Evolutionary conservation across 2,888 invertebrate species (phyloP).

Genomic region (Cheilosia urbana): DNA sequence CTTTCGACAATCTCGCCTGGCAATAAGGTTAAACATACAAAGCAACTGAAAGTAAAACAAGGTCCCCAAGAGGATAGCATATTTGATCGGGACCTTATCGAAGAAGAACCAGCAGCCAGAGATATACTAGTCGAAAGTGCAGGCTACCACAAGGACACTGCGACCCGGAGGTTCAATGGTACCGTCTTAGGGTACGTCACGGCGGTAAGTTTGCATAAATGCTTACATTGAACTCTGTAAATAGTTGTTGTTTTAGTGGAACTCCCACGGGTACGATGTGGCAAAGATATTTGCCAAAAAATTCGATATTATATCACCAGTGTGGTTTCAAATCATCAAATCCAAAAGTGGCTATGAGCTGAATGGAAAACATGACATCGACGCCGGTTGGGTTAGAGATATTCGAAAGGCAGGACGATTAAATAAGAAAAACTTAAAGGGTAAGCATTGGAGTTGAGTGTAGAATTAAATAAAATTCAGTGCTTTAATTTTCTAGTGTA

Average conservation of each 20-base stretch:
- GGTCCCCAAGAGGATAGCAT: constrained; percentile 88
- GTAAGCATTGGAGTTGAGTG: constrained; percentile 77
- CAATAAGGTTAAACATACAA: constrained; percentile 78
- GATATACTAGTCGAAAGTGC: constrained; percentile 91
- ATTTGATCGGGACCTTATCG: constrained; percentile 88
- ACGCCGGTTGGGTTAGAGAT: constrained; percentile 91
- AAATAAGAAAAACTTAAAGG: constrained; percentile 76
- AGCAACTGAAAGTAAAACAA: constrained; percentile 79
- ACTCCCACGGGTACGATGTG: constrained; percentile 95
- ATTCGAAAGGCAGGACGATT: constrained; percentile 85
- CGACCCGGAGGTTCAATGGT: constrained; percentile 87
- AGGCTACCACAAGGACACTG: constrained; percentile 89
- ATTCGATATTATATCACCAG: constrained; percentile 95
- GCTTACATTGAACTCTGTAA: neutral
- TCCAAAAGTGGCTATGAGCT: constrained; percentile 88
- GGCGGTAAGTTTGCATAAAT: constrained; percentile 87
- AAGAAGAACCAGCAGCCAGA: constrained; percentile 86
- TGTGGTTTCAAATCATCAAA: constrained; percentile 94
- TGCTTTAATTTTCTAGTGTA: constrained; percentile 87
- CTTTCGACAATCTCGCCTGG: constrained; percentile 80
- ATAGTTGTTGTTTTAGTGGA: constrained; percentile 89
- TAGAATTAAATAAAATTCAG: constrained; percentile 30
- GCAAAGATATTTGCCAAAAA: constrained; percentile 95
- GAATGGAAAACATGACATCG: constrained; percentile 92
- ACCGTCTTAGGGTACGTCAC: constrained; percentile 96